Evolutionary conservation across 2,888 invertebrate species (phyloP).

Genomic region (Ganaspis brasiliensis): DNA sequence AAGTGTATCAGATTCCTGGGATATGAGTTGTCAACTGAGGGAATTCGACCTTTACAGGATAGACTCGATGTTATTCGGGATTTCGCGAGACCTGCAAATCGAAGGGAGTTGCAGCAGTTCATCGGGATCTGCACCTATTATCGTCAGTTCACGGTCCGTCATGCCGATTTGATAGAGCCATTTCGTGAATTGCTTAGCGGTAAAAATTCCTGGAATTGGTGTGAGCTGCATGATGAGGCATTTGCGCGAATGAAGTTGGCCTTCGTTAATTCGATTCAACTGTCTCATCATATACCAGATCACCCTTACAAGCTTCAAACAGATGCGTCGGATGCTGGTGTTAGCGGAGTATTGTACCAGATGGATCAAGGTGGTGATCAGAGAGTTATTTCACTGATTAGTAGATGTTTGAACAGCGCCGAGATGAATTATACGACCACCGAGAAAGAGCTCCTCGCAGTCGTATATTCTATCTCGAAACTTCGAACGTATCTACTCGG

Average conservation of each 20-base stretch:
- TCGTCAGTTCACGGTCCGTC: slow-evolving; percentile 47
- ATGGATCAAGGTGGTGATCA: too few species aligned
- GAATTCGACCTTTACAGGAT: slow-evolving; percentile 47
- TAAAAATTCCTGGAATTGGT: slow-evolving; percentile 54
- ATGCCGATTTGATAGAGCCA: slow-evolving; percentile 49
- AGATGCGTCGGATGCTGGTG: too few species aligned
- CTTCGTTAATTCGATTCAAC: slow-evolving; percentile 49
- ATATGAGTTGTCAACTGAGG: slow-evolving; percentile 46
- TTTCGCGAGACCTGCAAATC: slow-evolving; percentile 61
- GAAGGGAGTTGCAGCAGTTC: slow-evolving; percentile 37
- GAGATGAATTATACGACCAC: too few species aligned
- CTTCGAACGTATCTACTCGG: too few species aligned
- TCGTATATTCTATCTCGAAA: too few species aligned
- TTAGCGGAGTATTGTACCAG: too few species aligned
- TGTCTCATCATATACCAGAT: slow-evolving; percentile 50
- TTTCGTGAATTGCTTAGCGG: slow-evolving; percentile 49
- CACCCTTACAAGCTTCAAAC: too few species aligned
- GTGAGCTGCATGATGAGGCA: slow-evolving; percentile 47
- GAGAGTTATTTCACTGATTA: too few species aligned
- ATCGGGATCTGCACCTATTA: slow-evolving; percentile 53
- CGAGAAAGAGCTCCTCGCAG: too few species aligned
- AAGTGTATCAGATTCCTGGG: slow-evolving; percentile 47
- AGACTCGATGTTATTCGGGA: slow-evolving; percentile 60
- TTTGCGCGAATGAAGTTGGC: slow-evolving; percentile 53
- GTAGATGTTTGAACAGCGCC: too few species aligned